Conservation (phyloP, 2,888 invertebrate species). For the Chironomus tentans region DNA sequence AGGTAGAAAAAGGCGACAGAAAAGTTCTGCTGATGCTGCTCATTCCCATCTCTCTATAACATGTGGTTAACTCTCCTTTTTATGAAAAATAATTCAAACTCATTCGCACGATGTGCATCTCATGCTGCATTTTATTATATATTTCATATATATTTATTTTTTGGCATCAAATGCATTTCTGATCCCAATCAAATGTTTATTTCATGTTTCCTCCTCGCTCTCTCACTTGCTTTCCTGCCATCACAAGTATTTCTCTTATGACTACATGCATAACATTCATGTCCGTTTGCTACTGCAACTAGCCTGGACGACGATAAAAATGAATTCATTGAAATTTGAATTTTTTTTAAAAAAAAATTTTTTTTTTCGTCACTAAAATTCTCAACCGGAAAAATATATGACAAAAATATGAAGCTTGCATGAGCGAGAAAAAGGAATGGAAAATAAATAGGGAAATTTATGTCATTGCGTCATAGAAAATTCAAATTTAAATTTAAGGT, state of each 20-base stretch:
- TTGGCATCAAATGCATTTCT: slow-evolving; percentile 9
- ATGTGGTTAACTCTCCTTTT: slow-evolving; percentile 1
- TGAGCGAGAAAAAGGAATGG: background rate
- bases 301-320: background rate
- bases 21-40: background rate
- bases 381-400: background rate
- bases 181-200: slow-evolving; percentile 8
- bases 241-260: background rate
- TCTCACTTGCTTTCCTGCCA: background rate
- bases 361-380: background rate
- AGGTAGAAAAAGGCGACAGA: background rate
- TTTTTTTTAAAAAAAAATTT: slow-evolving; percentile 1
- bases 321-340: slow-evolving; percentile 23
- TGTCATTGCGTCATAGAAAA: slow-evolving; percentile 21
- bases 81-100: background rate
- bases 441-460: background rate
- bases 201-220: background rate
- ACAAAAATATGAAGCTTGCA: background rate
- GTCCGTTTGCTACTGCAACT: background rate
- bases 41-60: no score
- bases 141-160: background rate
- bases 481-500: background rate
- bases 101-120: background rate
- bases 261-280: no score
- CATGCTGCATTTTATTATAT: background rate